Percentiles rank a stretch among this genome's conserved stretches.
Evolutionary conservation across 2,113 vertebrate genomes (phyloP).

Genomic region (Ammodytes marinus): DNA sequence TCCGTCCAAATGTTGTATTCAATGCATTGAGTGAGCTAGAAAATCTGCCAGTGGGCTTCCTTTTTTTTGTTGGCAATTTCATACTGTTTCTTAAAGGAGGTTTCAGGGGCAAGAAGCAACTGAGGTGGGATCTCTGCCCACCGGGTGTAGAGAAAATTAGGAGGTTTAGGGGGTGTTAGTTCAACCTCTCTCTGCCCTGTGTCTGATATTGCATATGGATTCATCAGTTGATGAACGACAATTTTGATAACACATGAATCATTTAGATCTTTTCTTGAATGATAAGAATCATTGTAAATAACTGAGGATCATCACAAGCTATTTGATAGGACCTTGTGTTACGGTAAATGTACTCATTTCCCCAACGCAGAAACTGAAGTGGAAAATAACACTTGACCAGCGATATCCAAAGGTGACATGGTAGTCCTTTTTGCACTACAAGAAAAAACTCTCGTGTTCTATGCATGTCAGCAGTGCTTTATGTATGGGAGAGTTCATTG

Average conservation of each 20-base stretch:
- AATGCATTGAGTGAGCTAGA: background rate
- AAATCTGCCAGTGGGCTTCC: background rate
- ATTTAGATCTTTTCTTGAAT: background rate
- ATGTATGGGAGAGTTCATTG: background rate
- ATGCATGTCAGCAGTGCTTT: background rate
- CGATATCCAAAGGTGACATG: background rate
- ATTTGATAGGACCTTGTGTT: background rate
- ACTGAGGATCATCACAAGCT: background rate
- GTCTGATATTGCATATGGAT: background rate
- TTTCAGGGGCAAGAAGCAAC: background rate
- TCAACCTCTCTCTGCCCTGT: background rate
- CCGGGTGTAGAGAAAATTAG: background rate
- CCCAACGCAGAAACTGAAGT: background rate
- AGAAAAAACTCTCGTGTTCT: background rate
- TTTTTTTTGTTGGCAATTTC: background rate
- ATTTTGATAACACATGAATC: background rate
- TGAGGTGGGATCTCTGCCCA: slow-evolving; percentile 1
- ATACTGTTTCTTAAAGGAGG: background rate
- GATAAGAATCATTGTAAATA: background rate
- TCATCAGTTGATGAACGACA: background rate
- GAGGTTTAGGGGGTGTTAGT: background rate
- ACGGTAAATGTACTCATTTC: background rate
- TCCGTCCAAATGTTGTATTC: background rate
- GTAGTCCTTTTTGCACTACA: background rate
- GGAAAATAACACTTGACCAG: background rate